Conservation (phyloP, 2,113 vertebrate species). For the Eubucco bourcierii region DNA sequence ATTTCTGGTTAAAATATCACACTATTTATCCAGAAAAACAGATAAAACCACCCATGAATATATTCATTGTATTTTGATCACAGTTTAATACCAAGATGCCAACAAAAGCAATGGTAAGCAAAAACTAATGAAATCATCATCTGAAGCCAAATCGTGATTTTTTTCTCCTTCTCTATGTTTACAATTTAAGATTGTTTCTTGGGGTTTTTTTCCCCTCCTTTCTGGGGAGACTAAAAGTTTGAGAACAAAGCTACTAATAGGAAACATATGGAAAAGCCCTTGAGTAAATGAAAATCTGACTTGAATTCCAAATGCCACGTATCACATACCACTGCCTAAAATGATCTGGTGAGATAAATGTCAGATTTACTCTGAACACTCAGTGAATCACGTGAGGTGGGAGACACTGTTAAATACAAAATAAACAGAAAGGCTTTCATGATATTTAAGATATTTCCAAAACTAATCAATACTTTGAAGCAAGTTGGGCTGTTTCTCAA, state of each 20-base stretch:
- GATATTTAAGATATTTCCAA: not conserved
- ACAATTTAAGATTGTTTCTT: constrained; percentile 51
- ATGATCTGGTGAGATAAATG: constrained; percentile 68
- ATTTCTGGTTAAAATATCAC: not conserved
- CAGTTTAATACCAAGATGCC: not conserved
- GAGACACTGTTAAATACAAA: not conserved
- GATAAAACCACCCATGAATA: not conserved
- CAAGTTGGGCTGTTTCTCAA: not conserved
- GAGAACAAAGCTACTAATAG: constrained; percentile 81
- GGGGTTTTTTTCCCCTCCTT: constrained; percentile 40
- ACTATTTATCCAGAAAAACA: not conserved
- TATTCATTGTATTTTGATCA: not conserved
- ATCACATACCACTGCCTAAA: constrained; percentile 79
- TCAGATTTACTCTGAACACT: constrained; percentile 27
- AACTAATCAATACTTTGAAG: constrained; percentile 42
- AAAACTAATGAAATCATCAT: not conserved
- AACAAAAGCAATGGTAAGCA: not conserved
- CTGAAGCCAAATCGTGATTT: not conserved
- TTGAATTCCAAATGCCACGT: constrained; percentile 86
- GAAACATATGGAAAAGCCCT: constrained; percentile 96
- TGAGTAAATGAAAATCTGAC: constrained; percentile 81
- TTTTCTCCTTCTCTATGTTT: not conserved
- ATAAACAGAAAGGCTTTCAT: constrained; percentile 10
- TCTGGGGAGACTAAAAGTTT: constrained; percentile 58
- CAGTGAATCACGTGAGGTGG: not conserved